Conservation (phyloP, 2,113 vertebrate species). For the Bagarius yarrelli region DNA sequence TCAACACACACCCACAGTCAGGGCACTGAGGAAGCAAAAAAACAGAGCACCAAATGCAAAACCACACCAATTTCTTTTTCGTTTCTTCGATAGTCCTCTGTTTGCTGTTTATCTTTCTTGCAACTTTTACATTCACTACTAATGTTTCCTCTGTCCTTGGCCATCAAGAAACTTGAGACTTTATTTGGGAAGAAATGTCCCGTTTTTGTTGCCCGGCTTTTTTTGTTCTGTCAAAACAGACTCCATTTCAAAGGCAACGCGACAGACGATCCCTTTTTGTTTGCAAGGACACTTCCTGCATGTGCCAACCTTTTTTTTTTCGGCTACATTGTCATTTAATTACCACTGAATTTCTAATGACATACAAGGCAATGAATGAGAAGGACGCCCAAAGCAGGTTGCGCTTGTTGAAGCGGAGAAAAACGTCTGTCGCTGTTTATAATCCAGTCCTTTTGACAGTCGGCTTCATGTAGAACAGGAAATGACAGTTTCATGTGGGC, state of each 20-base stretch:
- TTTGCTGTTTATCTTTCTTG: conserved; percentile 2
- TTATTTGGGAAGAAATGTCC: neutral
- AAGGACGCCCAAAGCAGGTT: conserved; percentile 20
- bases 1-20: conserved; percentile 7
- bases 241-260: neutral
- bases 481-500: conserved; percentile 13
- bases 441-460: conserved; percentile 49
- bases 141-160: conserved; percentile 30
- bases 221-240: conserved; percentile 33
- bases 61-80: neutral
- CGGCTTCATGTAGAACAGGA: conserved; percentile 43
- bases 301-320: neutral
- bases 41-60: neutral
- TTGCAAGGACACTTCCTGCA: neutral
- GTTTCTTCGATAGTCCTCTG: neutral
- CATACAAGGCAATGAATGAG: conserved; percentile 25
- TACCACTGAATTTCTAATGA: conserved; percentile 27
- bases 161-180: conserved; percentile 13
- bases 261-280: conserved; percentile 26
- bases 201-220: neutral
- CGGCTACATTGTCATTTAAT: conserved; percentile 33
- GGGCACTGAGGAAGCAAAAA: neutral
- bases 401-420: conserved; percentile 12
- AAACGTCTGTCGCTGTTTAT: conserved; percentile 28
- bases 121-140: conserved; percentile 14